Conservation (phyloP, 2,797 vertebrate genomes). For the Sebastes melanostomus region DNA sequence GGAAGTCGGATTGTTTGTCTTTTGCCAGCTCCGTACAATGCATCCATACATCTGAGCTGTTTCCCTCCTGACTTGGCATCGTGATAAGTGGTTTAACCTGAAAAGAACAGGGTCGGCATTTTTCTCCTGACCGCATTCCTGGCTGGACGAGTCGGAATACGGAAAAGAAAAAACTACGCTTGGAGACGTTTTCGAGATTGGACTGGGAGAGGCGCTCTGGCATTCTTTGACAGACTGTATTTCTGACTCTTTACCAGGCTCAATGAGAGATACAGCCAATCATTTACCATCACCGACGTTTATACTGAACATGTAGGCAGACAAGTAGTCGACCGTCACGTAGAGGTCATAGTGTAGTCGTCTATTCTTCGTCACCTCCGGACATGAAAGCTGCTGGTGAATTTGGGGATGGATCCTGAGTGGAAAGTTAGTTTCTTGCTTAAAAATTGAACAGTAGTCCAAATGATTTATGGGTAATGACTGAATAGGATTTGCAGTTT, state of each 20-base stretch:
- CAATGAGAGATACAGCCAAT: not conserved
- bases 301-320: not conserved
- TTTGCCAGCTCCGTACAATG: slow-evolving; percentile 39
- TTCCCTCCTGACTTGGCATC: not conserved
- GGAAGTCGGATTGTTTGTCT: slow-evolving; percentile 49
- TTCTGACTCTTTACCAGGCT: not conserved
- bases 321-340: not conserved
- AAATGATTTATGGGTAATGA: not conserved
- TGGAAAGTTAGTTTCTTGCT: not conserved
- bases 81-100: slow-evolving; percentile 42
- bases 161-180: not conserved
- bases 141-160: not conserved
- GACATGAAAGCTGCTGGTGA: not conserved
- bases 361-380: not conserved
- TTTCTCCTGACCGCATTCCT: slow-evolving; percentile 33
- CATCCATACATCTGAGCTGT: slow-evolving; percentile 27
- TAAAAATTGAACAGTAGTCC: not conserved
- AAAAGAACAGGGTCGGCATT: slow-evolving; percentile 21
- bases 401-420: not conserved
- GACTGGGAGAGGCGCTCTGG: not conserved
- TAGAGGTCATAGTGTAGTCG: slow-evolving; percentile 4
- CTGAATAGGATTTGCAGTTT: not conserved
- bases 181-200: not conserved
- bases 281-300: not conserved
- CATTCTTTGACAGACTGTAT: not conserved